Percentiles rank a stretch among this genome's conserved stretches.
Evolutionary conservation across 2,797 vertebrate species (phyloP).

Genomic region (Sebastiscus tertius): DNA sequence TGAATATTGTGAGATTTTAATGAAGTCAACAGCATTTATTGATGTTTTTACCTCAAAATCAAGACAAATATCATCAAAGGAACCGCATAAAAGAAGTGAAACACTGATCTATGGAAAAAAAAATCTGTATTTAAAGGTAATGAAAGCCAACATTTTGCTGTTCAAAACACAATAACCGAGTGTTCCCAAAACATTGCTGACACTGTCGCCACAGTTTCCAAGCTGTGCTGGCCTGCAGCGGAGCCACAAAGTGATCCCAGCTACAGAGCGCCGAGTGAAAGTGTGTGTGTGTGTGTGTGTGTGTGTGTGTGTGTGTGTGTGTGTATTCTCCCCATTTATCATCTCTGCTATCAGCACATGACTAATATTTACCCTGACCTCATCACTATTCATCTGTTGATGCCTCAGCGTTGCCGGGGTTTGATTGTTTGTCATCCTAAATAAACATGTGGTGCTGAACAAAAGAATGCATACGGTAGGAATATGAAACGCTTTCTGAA

Average conservation of each 20-base stretch:
- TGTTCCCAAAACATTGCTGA: slow-evolving; percentile 35
- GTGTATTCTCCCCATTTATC: slow-evolving; percentile 44
- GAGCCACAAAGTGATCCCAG: slow-evolving; percentile 49
- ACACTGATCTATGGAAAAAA: too few relatives aligned
- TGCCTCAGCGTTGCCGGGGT: slow-evolving; percentile 37
- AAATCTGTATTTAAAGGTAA: background rate
- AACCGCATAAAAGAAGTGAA: background rate
- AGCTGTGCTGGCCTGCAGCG: slow-evolving; percentile 43
- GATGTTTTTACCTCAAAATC: background rate
- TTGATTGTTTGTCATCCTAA: slow-evolving; percentile 68
- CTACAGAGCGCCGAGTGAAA: slow-evolving; percentile 14
- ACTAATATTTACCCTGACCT: slow-evolving; percentile 74
- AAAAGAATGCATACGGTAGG: slow-evolving; percentile 62
- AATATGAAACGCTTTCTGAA: slow-evolving; percentile 56
- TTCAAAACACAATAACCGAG: slow-evolving; percentile 2
- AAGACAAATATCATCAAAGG: background rate
- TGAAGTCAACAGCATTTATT: background rate
- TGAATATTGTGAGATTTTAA: slow-evolving; percentile 19
- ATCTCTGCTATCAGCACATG: slow-evolving; percentile 49
- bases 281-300: background rate
- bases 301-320: slow-evolving; percentile 1
- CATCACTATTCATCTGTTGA: slow-evolving; percentile 74
- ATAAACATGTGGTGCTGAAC: slow-evolving; percentile 66
- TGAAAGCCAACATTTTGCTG: background rate
- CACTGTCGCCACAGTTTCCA: slow-evolving; percentile 47